Conservation (phyloP, 1,140 invertebrate genomes). For the Drosophila mauritiana region DNA sequence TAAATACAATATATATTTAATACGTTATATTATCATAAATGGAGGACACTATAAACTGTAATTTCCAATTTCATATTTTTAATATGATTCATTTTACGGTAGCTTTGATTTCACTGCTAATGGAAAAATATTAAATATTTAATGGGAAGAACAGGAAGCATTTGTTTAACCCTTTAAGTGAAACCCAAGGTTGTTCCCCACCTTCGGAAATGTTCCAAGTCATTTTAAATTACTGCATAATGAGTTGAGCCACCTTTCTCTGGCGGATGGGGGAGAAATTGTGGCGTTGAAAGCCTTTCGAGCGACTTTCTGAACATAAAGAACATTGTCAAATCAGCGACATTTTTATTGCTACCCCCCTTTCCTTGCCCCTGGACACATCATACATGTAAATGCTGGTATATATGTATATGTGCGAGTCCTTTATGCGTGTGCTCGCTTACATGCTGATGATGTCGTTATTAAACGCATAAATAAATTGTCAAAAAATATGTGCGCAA, state of each 20-base stretch:
- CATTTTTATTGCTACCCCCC: slow-evolving; percentile 73
- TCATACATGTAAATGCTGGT: slow-evolving; percentile 25
- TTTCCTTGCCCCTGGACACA: slow-evolving; percentile 9
- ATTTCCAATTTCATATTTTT: too few relatives aligned
- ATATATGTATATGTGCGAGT: slow-evolving; percentile 18
- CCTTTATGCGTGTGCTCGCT: slow-evolving; percentile 32
- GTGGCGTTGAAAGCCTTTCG: slow-evolving; percentile 38
- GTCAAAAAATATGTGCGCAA: slow-evolving; percentile 56
- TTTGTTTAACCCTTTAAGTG: slow-evolving; percentile 36
- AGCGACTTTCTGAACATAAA: slow-evolving; percentile 57
- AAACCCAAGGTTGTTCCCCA: slow-evolving; percentile 2
- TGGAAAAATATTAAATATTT: slow-evolving; percentile 30
- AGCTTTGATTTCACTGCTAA: background rate
- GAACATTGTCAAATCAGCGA: slow-evolving; percentile 81
- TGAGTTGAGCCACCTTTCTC: slow-evolving; percentile 48
- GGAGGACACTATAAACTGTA: too few relatives aligned
- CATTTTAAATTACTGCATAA: slow-evolving; percentile 72
- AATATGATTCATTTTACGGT: background rate
- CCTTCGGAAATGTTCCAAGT: slow-evolving; percentile 44
- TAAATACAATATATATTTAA: background rate
- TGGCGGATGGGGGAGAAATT: slow-evolving; percentile 1
- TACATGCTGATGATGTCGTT: slow-evolving; percentile 81
- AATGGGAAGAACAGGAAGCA: background rate
- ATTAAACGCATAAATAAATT: slow-evolving; percentile 83
- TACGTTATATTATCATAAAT: too few relatives aligned